Evolutionary conservation across 2,113 vertebrate genomes (phyloP), one percentile per base, ranked within the genome.

Genomic region (Lagenorhynchus albirostris): DNA sequence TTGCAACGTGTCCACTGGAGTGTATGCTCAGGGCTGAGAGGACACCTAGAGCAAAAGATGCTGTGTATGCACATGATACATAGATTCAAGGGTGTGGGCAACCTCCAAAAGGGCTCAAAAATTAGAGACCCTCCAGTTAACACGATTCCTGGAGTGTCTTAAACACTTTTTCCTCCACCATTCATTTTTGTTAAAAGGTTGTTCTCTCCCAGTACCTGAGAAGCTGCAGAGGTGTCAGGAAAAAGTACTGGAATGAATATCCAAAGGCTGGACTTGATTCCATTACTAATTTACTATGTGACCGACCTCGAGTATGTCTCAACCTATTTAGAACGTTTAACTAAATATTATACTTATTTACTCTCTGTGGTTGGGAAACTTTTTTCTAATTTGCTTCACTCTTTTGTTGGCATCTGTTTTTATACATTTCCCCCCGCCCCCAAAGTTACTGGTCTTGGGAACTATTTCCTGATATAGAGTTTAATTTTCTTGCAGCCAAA

Each of bases 401-500:
- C 92, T 76, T 84, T 95, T 26, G 8, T 68, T 96, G 87, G 95
- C 92, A 97, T 91, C 71, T 96, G n/a, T 58, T 97, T 96, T 94
- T 80, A 92, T 83, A 73, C 4, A 29, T 65, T 4, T 31, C 31
- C 29, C 2, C 77, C 50, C 5, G 53, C 77, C 33, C 23, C 23
- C 38, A 47, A 77, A 92, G 50, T 13, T 77, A 55, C 73, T 76
- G 83, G 79, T 97, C 83, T 95, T 96, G 47, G 90, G 79, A 88
- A 91, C 74, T 77, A 93, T 96, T 96, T 96, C 82, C 83, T 96
- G 83, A 96, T 94, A 89, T 55, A 96, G 94, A 94, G 63, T 96
- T 97, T 96, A 85, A 97, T 98, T 97, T 97, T 96, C 95, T 98
- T 96, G 84, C 96, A 98, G 96, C 97, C 97, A 97, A 98, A 96